Base-by-base conservation (phyloP, 2,888 invertebrate genomes). In the Atethmia centrago region DNA sequence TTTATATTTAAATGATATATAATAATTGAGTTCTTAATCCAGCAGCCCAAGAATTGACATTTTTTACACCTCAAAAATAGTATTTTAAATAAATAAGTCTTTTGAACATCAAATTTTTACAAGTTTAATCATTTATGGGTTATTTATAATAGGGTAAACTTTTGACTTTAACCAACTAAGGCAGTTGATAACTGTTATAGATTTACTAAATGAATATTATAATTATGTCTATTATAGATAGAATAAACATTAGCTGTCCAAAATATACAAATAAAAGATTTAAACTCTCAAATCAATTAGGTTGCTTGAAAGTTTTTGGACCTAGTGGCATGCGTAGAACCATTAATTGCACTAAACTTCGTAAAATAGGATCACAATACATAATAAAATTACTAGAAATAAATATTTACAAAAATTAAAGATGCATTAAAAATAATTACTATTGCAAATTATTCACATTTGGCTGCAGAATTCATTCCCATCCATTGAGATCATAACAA, bases 21-120 rank as follows among this genome's bases (percentile, higher is more conserved):
- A 92, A 88, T 94, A 95, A 95, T 95, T 95, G 94, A 94, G 86
- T 93, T 89, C 77, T 90, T 93, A 92, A 90, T 88, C 90, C 89
- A 94, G 92, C 95, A 94, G 91, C 94, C 93, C 87, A 90, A 90
- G 89, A 95, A 95, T 95, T 95, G 95, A 95, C 95, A 93, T 90
- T 87, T 88, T 87, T 88, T 74, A 77, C 63, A 74, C 58, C 47
- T 75, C 78, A 78, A 82, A 78, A 84, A 80, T 79, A 70, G 68
- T 76, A 70, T 75, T 75, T 56, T 63, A 72, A 82, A 83, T 66
- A 75, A 83, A 61, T 61, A 75, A 62, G 51, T 69, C 21, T 73
- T 74, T 65, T 75, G 53, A 67, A 82, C 51, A 82, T 71, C 28
- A 74, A 67, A 65, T 70, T 76, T 78, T 71, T 77, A 72, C 62